Conservation (phyloP, 1,140 invertebrate species). For the Drosophila navojoa region DNA sequence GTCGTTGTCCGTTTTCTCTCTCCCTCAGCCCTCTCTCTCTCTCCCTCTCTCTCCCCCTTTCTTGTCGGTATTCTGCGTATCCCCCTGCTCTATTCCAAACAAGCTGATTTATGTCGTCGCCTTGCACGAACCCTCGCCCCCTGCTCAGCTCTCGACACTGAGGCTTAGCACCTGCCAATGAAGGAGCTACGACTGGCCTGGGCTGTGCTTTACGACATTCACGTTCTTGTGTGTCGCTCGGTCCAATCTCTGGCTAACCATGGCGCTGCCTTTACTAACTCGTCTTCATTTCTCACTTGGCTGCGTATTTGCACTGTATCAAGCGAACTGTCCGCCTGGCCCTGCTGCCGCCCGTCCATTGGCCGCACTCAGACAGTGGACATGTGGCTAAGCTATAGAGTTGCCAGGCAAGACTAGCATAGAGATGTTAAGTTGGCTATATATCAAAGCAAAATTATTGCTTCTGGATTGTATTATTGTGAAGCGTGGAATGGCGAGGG, state of each 20-base stretch:
- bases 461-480: too few species aligned
- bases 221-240: too few species aligned
- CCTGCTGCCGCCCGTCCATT: slow-evolving; percentile 68
- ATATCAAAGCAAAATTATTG: not conserved
- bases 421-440: not conserved
- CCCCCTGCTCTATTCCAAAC: slow-evolving; percentile 1
- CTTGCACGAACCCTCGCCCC: slow-evolving; percentile 14
- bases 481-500: too few species aligned
- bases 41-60: slow-evolving; percentile 8
- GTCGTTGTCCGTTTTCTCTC: slow-evolving; percentile 35
- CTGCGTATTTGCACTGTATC: slow-evolving; percentile 67
- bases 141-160: not conserved
- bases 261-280: slow-evolving; percentile 68
- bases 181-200: not conserved
- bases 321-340: slow-evolving; percentile 19
- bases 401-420: slow-evolving; percentile 40
- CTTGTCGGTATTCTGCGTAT: slow-evolving; percentile 7
- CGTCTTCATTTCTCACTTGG: slow-evolving; percentile 82
- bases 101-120: slow-evolving; percentile 73
- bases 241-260: slow-evolving; percentile 53
- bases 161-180: slow-evolving; percentile 55
- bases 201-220: not conserved
- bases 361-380: slow-evolving; percentile 40
- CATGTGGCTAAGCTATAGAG: slow-evolving; percentile 45
- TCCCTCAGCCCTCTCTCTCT: slow-evolving; percentile 17